Percentiles rank a stretch among this genome's conserved stretches.
Conservation (phyloP, 1,140 invertebrate genomes). For the Ruditapes philippinarum region DNA sequence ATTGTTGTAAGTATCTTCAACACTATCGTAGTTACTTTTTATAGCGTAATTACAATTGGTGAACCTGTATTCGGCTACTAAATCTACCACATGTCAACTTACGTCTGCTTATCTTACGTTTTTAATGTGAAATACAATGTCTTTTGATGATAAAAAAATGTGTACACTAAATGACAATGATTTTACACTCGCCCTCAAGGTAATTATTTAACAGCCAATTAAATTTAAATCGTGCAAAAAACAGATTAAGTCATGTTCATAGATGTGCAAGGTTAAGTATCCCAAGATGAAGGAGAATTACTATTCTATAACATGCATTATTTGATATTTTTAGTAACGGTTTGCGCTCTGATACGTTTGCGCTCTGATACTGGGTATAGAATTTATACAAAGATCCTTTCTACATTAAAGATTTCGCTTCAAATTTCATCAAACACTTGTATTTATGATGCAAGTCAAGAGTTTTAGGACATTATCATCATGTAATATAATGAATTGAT, state of each 20-base stretch:
- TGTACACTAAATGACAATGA: neutral
- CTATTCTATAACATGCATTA: neutral
- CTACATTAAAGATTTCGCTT: neutral
- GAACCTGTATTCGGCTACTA: neutral
- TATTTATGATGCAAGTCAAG: neutral
- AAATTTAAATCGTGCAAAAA: neutral
- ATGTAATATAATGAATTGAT: too few relatives aligned
- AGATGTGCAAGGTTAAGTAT: neutral
- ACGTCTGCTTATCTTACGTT: neutral
- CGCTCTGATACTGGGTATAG: neutral
- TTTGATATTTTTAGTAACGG: neutral
- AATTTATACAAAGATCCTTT: neutral
- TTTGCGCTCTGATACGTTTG: neutral
- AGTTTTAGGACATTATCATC: too few relatives aligned
- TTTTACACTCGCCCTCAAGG: neutral
- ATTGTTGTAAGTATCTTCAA: neutral
- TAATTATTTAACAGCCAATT: slow-evolving; percentile 17
- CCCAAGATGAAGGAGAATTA: neutral
- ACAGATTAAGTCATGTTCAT: neutral
- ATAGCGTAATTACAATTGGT: neutral
- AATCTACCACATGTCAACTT: neutral
- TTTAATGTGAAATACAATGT: slow-evolving; percentile 16
- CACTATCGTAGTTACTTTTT: neutral
- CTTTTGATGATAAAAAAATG: slow-evolving; percentile 1
- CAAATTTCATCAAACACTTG: neutral